phyloP scores from a whole-genome alignment of 2,113 vertebrate species.

The Isichthys henryi region DNA sequence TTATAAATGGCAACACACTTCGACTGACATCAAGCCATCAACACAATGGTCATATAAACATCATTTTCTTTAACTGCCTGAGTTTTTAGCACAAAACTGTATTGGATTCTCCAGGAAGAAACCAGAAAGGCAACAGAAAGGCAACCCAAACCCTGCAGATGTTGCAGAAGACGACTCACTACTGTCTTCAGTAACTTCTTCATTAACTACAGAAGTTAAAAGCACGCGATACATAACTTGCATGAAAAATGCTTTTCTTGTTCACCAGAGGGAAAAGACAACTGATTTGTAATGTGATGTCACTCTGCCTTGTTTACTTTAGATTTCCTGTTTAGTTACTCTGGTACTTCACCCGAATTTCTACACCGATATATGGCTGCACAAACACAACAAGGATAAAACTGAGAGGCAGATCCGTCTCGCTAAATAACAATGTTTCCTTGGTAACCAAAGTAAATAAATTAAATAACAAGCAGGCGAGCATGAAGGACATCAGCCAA shows the following conservation, averaged over 20 bases:
- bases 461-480: neutral
- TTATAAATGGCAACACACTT: neutral
- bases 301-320: neutral
- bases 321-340: neutral
- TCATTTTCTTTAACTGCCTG: neutral
- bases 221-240: neutral
- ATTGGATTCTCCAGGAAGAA: neutral
- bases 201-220: neutral
- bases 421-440: neutral
- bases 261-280: neutral
- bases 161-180: neutral
- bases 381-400: neutral
- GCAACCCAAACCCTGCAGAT: neutral
- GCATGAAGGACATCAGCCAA: neutral
- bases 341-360: neutral
- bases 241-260: neutral
- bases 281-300: neutral
- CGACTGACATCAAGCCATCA: neutral
- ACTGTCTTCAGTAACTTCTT: neutral
- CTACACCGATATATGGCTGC: neutral
- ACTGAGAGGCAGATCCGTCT: neutral
- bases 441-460: constrained; percentile 7
- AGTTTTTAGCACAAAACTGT: neutral
- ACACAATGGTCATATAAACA: neutral
- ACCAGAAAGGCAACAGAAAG: neutral